Percentiles rank a stretch among this genome's conserved stretches.
Conservation (phyloP, 2,113 vertebrate species). For the Saguinus imperator region DNA sequence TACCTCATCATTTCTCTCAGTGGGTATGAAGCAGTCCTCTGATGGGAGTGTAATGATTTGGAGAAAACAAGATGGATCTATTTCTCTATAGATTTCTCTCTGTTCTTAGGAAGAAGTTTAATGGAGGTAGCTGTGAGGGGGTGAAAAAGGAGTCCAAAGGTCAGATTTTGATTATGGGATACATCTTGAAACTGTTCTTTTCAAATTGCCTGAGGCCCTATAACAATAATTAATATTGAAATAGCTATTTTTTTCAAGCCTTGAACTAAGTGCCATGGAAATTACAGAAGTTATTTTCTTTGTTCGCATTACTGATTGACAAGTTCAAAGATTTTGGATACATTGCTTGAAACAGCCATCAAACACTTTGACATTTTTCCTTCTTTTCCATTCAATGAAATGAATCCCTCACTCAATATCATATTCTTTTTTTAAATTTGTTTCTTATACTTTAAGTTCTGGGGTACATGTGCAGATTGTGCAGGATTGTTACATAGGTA, state of each 20-base stretch:
- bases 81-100: constrained; percentile 50
- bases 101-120: constrained; percentile 27
- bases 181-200: constrained; percentile 49
- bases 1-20: constrained; percentile 48
- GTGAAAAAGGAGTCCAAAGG: background rate
- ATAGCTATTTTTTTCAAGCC: background rate
- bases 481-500: too few relatives aligned
- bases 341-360: background rate
- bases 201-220: background rate
- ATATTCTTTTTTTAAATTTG: background rate
- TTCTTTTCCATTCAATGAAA: constrained; percentile 35
- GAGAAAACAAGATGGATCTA: background rate
- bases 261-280: background rate
- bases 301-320: constrained; percentile 33
- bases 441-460: too few relatives aligned
- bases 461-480: too few relatives aligned
- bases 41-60: background rate
- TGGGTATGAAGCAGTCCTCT: constrained; percentile 27
- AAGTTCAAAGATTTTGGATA: constrained; percentile 42
- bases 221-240: constrained; percentile 50
- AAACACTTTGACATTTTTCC: constrained; percentile 35
- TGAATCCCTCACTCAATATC: background rate
- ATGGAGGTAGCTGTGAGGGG: background rate
- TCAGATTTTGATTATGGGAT: constrained; percentile 34
- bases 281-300: constrained; percentile 55